phyloP scores from a whole-genome alignment of 2,113 vertebrate genomes.

The Callopanchax toddi region DNA sequence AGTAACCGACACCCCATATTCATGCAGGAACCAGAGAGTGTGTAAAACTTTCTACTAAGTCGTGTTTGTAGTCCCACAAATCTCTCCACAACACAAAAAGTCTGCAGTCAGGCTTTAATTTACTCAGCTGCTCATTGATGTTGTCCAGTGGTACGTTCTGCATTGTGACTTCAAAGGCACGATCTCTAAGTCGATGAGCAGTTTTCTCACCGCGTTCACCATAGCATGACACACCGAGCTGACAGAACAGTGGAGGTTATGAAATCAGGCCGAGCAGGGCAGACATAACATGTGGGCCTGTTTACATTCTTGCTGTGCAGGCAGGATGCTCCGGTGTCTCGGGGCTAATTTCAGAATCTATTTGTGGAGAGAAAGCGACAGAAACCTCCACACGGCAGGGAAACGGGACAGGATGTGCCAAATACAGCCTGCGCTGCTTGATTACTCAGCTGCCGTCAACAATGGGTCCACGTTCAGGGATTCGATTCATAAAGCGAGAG shows the following conservation, averaged over 20 bases:
- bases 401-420: constrained; percentile 61
- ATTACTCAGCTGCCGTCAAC: constrained; percentile 59
- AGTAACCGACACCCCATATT: too few species aligned
- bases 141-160: background rate
- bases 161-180: background rate
- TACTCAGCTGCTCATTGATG: background rate
- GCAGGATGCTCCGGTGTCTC: constrained; percentile 71
- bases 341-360: constrained; percentile 59
- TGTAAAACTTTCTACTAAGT: too few species aligned
- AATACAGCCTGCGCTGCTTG: constrained; percentile 48
- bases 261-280: constrained; percentile 67
- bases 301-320: constrained; percentile 82
- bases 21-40: too few species aligned
- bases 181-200: background rate
- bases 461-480: constrained; percentile 52
- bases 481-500: constrained; percentile 52
- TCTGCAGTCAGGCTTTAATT: too few species aligned
- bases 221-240: constrained; percentile 4
- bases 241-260: constrained; percentile 55
- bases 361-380: constrained; percentile 49
- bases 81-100: too few species aligned
- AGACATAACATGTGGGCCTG: constrained; percentile 83
- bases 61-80: too few species aligned
- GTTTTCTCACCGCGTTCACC: constrained; percentile 22
- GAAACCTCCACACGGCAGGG: constrained; percentile 36